Base-by-base conservation (phyloP, 2,113 vertebrate genomes). In the Aspiorhynchus laticeps region DNA sequence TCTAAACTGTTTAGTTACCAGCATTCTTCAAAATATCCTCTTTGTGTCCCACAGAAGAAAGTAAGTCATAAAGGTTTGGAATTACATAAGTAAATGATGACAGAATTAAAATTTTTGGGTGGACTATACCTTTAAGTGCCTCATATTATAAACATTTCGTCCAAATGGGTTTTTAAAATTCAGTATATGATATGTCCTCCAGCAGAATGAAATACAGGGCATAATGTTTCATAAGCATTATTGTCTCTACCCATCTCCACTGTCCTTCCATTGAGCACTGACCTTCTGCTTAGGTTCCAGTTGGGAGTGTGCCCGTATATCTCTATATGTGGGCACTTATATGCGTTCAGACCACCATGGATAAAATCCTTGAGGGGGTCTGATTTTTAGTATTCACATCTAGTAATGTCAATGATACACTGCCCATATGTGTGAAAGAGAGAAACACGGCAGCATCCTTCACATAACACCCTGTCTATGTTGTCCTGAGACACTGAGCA, bases 301-400 rank as follows among this genome's bases (percentile, higher is more conserved):
- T 36, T 59, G 53, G 38, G 12, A 76, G n/a, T 17, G 12, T 41
- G 53, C 6, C 33, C 53, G 41, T 80, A 65, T 81, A 81, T 81
- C 36, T 28, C 21, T 41, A 17, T 17, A 41, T 80, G 53, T 80
- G 36, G 51, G 10, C 51, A 80, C 31, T 59, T 38, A 59, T 36
- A n/a, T 24, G 51, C 7, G 24, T 41, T 81, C 12, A 63, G 33
- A 65, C 38, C 4, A 36, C 53, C 0, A 43, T 2, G n/a, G n/a
- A 19, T 81, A 21, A 46, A 75, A 75, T 81, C 59, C 59, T 46
- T 65, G 56, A 81, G 15, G 59, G 53, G 24, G 73, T 46, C 78
- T 65, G 59, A 28, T 46, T 65, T 81, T 73, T 6, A 73, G 36
- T 41, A n/a, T 12, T 6, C 4, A 59, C 56, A 8, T 56, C 0